These are phyloP conservation scores for Epizoanthus scotinus DNA, from an alignment of 92 coral and sea anemone species.

Conservation along the genomic window DNA sequence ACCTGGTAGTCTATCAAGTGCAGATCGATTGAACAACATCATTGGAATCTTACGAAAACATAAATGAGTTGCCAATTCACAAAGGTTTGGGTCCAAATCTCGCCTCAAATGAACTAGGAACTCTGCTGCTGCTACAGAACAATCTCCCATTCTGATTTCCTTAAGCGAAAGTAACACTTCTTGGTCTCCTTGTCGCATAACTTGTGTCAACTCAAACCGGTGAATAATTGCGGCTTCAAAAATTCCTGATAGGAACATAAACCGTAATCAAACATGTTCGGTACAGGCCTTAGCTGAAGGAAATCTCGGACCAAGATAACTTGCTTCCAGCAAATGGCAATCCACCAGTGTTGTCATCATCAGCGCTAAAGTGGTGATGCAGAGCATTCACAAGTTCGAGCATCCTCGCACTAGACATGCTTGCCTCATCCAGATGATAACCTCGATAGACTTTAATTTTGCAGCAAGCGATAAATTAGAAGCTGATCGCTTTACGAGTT, in stretches of 20 bases:
- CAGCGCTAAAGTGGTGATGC: conserved; percentile 33
- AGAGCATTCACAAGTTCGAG: conserved; percentile 45
- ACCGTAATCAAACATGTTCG: too few species aligned
- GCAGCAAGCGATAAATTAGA: neutral
- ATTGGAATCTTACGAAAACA: neutral
- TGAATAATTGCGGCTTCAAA: too few species aligned
- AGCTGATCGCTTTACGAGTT: conserved; percentile 12
- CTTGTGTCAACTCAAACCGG: too few species aligned
- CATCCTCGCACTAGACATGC: conserved; percentile 48
- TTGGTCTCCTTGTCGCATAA: too few species aligned
- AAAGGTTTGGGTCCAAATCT: neutral
- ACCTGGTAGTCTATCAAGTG: neutral
- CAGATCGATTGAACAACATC: neutral
- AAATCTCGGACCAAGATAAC: conserved; percentile 32
- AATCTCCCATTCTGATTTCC: neutral
- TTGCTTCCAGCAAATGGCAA: conserved; percentile 11
- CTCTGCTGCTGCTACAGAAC: neutral
- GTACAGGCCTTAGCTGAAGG: too few species aligned
- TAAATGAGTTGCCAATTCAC: neutral
- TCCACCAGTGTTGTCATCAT: conserved; percentile 29
- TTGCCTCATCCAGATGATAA: conserved; percentile 46
- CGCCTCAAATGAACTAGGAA: neutral
- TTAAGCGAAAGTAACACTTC: neutral
- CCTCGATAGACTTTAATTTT: conserved; percentile 20
- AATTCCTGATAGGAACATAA: too few species aligned